Percentiles rank a stretch among this genome's conserved stretches.
phyloP scores from a whole-genome alignment of 2,888 invertebrate species.

The Drosophila paramelanica region DNA sequence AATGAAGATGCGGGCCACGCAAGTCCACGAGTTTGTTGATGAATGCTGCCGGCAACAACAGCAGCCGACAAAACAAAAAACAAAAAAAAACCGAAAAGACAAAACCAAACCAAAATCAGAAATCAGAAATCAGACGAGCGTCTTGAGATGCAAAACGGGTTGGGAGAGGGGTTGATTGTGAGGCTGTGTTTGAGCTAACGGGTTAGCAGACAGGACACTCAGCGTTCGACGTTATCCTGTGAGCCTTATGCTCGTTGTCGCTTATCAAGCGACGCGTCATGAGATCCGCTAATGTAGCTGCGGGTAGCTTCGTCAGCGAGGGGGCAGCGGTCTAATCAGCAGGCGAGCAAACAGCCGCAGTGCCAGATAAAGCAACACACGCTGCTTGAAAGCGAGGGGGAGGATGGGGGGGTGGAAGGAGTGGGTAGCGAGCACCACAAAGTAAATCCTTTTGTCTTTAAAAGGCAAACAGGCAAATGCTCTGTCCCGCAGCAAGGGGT shows the following conservation, averaged over 20 bases:
- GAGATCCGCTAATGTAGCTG: constrained; percentile 70
- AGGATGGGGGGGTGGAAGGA: background rate
- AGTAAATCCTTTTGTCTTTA: constrained; percentile 78
- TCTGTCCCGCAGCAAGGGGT: background rate
- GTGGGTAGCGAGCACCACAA: constrained; percentile 45
- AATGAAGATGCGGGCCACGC: constrained; percentile 75
- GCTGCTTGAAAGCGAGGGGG: constrained; percentile 13
- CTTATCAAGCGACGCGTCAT: constrained; percentile 71
- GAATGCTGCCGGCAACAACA: constrained; percentile 55
- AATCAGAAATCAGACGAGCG: constrained; percentile 58
- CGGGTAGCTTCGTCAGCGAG: constrained; percentile 39
- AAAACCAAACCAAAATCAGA: constrained; percentile 56
- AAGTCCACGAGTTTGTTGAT: constrained; percentile 56
- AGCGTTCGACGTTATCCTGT: background rate
- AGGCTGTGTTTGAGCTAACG: constrained; percentile 10
- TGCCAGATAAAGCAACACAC: constrained; percentile 62
- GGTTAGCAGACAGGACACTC: constrained; percentile 47
- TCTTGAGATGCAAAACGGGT: constrained; percentile 55
- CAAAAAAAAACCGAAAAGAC: constrained; percentile 22
- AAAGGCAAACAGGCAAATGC: constrained; percentile 45
- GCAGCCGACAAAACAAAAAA: background rate
- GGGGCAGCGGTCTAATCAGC: constrained; percentile 73
- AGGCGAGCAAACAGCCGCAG: constrained; percentile 73
- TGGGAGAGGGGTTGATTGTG: constrained; percentile 5
- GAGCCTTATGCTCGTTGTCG: constrained; percentile 74